Evolutionary conservation across 1,140 invertebrate species (phyloP).

Genomic region (Tetramorium simillimum): DNA sequence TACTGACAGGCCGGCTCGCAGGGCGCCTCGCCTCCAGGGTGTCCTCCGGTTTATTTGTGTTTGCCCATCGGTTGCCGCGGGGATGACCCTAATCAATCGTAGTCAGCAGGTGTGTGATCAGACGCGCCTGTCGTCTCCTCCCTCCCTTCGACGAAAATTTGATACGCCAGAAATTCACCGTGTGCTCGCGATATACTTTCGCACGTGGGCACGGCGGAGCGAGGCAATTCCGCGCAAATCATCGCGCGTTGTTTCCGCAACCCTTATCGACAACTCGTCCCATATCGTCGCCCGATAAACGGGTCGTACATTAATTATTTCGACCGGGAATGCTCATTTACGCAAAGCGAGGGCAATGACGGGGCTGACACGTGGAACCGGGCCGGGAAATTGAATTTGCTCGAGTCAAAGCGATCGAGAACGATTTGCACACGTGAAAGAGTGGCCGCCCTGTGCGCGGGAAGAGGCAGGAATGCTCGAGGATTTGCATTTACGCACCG

Average conservation of each 20-base stretch:
- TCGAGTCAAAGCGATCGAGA: neutral
- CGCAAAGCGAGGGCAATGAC: neutral
- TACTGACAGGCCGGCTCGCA: conserved; percentile 53
- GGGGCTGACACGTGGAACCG: neutral
- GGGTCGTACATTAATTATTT: neutral
- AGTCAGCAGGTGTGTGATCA: neutral
- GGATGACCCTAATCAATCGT: conserved; percentile 82
- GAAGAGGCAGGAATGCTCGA: neutral
- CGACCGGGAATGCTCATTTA: neutral
- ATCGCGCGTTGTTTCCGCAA: neutral
- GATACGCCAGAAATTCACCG: neutral
- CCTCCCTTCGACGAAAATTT: neutral
- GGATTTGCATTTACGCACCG: conserved; percentile 41
- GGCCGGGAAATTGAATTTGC: conserved; percentile 16
- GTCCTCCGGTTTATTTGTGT: conserved; percentile 76
- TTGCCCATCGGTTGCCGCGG: conserved; percentile 83
- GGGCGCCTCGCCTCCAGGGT: neutral
- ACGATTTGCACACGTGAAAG: conserved; percentile 23
- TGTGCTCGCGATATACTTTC: neutral
- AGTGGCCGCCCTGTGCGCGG: neutral
- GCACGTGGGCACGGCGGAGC: too few relatives aligned
- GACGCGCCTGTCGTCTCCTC: conserved; percentile 9
- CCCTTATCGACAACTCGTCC: neutral
- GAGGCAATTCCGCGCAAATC: neutral
- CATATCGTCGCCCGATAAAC: neutral